Base-by-base conservation (phyloP, 2,113 vertebrate genomes). In the Bungarus multicinctus region DNA sequence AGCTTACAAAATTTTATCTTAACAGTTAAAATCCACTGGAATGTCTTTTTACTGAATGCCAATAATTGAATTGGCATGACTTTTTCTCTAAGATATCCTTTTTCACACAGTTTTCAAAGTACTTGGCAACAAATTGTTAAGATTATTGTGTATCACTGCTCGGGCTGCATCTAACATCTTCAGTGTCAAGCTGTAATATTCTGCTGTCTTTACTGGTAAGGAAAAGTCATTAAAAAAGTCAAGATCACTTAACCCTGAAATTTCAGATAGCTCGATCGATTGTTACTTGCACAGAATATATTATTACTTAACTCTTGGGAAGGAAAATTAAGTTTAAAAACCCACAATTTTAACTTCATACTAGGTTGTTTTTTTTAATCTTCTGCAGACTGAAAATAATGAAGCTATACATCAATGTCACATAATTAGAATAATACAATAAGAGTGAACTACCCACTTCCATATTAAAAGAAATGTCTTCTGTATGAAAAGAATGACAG, bases 11-110 rank as follows among this genome's bases (percentile, higher is more conserved):
- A 69, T 25, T 87, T 86, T 90, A 85, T 27, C 22, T 87, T 58
- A 58, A 34, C 16, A 1, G n/a, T 54, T 60, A 87, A 87, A 58
- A 6, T 64, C 2, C 27, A 55, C 11, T 58, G 2, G 53, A 86
- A 87, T 87, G 25, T 45, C 30, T 2, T 74, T 34, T 74, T 18
- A 20, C 14, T 27, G 39, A n/a, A 20, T 30, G 27, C 86, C 86
- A 88, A 54, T 88, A 88, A 92, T 88, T 92, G 85, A 53, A 92
- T 27, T 20, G 58, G 43, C 58, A 18, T 8, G 30, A 92, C 47
- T 92, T 12, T 69, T 88, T 92, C 22, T 92, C 87, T 23, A 69
- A 92, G 86, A 88, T 34, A 69, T 88, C 45, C 23, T 69, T 92
- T 91, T 60, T 22, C 81, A 47, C 39, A 86, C 39, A 6, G 54